Base-by-base conservation (phyloP, 2,113 vertebrate species). In the Plecotus auritus region DNA sequence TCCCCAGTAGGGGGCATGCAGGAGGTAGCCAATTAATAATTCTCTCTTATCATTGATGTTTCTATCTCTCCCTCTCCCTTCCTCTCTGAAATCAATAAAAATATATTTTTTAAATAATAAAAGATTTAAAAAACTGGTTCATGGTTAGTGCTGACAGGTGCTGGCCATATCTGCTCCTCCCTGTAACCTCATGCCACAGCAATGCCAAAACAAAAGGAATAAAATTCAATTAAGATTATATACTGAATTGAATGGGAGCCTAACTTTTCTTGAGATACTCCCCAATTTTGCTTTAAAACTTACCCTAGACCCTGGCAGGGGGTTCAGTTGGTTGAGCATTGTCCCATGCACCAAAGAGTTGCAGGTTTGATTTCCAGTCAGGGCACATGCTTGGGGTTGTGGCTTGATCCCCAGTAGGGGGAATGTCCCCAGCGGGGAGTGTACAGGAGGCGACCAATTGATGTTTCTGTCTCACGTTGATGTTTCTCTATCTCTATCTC, bases 191-290 rank as follows among this genome's bases (percentile, higher is more conserved):
- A 28, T 1, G 2, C 26, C 66, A 51, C 1, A 5, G n/a, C 85
- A 51, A 10, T 0, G 0, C 22, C 64, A 64, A 51, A 47, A 16
- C 1, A 7, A 47, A 1, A 32, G 10, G 49, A n/a, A 3, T 51
- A 91, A 3, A 3, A 32, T 11, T 45, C 49, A 72, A 37, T 74
- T 47, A 78, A 61, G 37, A 37, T 28, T 35, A 37, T 64, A 54
- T 20, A 22, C 78, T 73, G 51, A n/a, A 10, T 51, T 70, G 85
- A 61, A 42, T 30, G 3, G 22, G 40, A 64, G 9, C 37, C 37
- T 73, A 54, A 59, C 6, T 81, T 77, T 90, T 72, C 81, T 54
- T 40, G 16, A 85, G 42, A 66, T 35, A 17, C 40, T 45, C 82
- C 10, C n/a, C 28, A 5, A 32, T 42, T 74, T 88, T 70, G 23